Evolutionary conservation across 2,797 vertebrate genomes (phyloP), one percentile per base, ranked within the genome.

Genomic region (Pogoniulus pusillus): DNA sequence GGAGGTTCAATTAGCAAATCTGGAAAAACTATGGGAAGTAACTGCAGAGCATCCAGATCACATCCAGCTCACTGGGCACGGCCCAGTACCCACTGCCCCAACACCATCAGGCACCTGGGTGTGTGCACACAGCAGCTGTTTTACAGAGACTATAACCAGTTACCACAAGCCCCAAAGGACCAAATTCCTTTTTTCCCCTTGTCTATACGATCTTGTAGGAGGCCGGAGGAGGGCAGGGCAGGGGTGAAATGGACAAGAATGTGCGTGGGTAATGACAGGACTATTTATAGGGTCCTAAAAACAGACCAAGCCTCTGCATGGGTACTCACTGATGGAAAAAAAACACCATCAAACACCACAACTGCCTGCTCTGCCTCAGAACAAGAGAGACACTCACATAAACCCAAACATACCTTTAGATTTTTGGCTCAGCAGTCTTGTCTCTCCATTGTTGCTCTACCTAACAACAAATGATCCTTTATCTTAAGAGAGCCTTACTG

Each of bases 391-490:
- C 10, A 2, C 84, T 92, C 89, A 59, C 45, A 78, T 59, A 90
- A 89, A 95, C 70, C 80, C 94, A 93, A 94, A 89, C 89, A 87
- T 66, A 91, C 77, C 87, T 94, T 96, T 90, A 85, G 47, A 87
- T 91, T 93, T 93, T 91, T 91, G 82, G 82, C 92, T 93, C 71
- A 41, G 41, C 43, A 60, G 54, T 89, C 80, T 85, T 64, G 68
- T 41, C 79, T 91, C 89, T 71, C 77, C 91, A 92, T 85, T 92
- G 87, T 89, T 91, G 71, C 68, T 95, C 64, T 82, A 74, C 62
- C 11, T 89, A 80, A 70, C 76, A 92, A 93, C 76, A 95, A 92
- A 65, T 5, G 74, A 79, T 60, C 64, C 54, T 89, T 94, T 92
- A 90, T 93, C 91, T 93, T 83, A 68, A 89, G 83, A 81, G 85